Conservation (phyloP, 2,113 vertebrate species). For the Rhinopithecus roxellana region DNA sequence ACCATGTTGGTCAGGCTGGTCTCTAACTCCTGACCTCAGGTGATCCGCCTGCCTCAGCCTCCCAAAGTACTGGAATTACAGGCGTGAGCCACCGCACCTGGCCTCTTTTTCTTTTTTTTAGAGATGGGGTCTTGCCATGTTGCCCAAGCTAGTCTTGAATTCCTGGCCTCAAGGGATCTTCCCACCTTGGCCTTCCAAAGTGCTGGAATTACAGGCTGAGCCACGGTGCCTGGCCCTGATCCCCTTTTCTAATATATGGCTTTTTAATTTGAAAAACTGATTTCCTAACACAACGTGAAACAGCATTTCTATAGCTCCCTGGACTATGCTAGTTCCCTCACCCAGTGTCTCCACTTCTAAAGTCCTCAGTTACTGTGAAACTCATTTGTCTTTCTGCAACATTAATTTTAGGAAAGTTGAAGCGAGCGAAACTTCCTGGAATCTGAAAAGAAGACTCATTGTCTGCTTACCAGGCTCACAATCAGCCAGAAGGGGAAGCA, state of each 20-base stretch:
- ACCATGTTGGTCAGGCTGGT: no score
- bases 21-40: no score
- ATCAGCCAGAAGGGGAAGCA: background rate
- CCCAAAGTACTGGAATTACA: no score
- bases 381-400: background rate
- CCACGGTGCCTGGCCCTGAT: fast-evolving
- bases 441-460: background rate
- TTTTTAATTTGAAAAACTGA: background rate
- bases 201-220: no score
- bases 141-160: no score
- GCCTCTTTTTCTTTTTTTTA: no score
- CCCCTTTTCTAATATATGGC: background rate
- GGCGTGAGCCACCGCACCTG: no score
- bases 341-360: background rate
- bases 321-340: background rate
- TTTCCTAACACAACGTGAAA: background rate
- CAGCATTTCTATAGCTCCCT: background rate
- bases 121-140: no score
- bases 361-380: background rate
- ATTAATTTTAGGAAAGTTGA: background rate
- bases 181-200: no score
- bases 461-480: background rate
- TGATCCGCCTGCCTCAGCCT: no score
- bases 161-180: no score
- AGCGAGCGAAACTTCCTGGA: background rate